A percentile compares a stretch with the other conserved stretches of the same genome.
These are phyloP conservation scores for Hydrozoanthus tunicans DNA, from an alignment of 64 coral and sea anemone genomes.

Conservation along the genomic window DNA sequence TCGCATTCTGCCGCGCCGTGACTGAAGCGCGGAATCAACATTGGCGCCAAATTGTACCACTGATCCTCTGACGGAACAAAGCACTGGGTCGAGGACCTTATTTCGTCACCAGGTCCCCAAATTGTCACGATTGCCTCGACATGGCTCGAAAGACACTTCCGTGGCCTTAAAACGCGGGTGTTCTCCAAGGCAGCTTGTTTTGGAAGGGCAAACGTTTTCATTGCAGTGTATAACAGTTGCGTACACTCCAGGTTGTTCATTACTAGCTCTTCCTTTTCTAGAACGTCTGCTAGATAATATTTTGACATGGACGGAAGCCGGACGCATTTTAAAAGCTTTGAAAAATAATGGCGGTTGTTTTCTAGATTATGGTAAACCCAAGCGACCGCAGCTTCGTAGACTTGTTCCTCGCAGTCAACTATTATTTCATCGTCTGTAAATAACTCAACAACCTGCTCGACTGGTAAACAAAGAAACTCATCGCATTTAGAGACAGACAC, in stretches of 20 bases:
- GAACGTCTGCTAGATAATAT: constrained; percentile 84
- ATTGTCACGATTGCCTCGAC: constrained; percentile 88
- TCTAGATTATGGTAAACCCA: constrained; percentile 85
- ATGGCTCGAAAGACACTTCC: constrained; percentile 46
- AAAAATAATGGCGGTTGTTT: constrained; percentile 58
- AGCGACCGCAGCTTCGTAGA: constrained; percentile 83
- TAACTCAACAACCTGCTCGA: constrained; percentile 66
- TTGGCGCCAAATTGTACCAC: constrained; percentile 88
- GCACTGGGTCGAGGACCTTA: constrained; percentile 91
- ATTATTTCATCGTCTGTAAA: constrained; percentile 75
- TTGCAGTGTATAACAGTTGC: constrained; percentile 73
- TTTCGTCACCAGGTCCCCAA: constrained; percentile 94
- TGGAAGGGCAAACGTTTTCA: constrained; percentile 82
- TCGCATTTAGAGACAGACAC: constrained; percentile 91
- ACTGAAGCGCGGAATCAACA: constrained; percentile 89
- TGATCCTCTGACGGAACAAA: constrained; percentile 73
- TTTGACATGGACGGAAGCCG: constrained; percentile 87
- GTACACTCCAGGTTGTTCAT: constrained; percentile 69
- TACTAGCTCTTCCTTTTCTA: constrained; percentile 88
- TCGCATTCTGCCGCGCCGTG: constrained; percentile 83
- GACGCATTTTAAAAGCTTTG: constrained; percentile 64
- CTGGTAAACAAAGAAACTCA: constrained; percentile 72
- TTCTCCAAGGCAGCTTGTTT: constrained; percentile 1
- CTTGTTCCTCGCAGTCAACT: constrained; percentile 87
- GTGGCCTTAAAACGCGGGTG: constrained; percentile 50